Evolutionary conservation across 2,113 vertebrate genomes (phyloP).

Genomic region (Tupaia tana): DNA sequence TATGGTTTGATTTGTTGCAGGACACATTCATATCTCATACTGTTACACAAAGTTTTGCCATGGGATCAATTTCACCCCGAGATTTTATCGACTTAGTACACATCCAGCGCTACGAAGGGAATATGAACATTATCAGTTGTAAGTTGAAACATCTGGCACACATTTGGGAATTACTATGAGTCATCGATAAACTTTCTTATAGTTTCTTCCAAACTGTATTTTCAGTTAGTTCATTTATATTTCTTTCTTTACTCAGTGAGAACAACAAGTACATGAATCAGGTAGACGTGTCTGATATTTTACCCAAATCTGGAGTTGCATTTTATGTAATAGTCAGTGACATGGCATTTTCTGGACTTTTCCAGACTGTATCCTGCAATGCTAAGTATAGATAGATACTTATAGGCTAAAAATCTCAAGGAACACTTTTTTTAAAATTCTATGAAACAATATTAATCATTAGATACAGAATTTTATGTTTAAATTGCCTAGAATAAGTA

Average conservation of each 20-base stretch:
- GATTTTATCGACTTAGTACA: slow-evolving; percentile 85
- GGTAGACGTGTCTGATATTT: neutral
- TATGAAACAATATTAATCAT: slow-evolving; percentile 36
- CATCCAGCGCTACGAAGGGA: slow-evolving; percentile 79
- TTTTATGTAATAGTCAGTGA: neutral
- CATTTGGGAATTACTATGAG: slow-evolving; percentile 11
- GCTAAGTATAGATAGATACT: neutral
- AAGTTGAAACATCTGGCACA: slow-evolving; percentile 71
- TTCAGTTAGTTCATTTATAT: neutral
- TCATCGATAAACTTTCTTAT: neutral
- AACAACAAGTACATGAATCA: neutral
- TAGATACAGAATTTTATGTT: neutral
- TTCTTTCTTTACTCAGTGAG: neutral
- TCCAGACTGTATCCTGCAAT: neutral
- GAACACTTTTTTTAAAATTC: neutral
- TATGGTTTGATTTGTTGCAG: slow-evolving; percentile 74
- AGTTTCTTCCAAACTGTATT: slow-evolving; percentile 32
- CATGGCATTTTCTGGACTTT: neutral
- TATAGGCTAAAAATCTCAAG: neutral
- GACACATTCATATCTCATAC: slow-evolving; percentile 83
- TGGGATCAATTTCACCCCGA: slow-evolving; percentile 84
- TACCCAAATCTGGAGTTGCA: neutral
- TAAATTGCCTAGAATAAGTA: neutral
- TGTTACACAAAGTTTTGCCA: slow-evolving; percentile 84
- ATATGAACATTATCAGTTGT: slow-evolving; percentile 83